These are phyloP conservation scores for Embidobia sp. DNA, from an alignment of 2,888 invertebrate species.

Conservation along the genomic window DNA sequence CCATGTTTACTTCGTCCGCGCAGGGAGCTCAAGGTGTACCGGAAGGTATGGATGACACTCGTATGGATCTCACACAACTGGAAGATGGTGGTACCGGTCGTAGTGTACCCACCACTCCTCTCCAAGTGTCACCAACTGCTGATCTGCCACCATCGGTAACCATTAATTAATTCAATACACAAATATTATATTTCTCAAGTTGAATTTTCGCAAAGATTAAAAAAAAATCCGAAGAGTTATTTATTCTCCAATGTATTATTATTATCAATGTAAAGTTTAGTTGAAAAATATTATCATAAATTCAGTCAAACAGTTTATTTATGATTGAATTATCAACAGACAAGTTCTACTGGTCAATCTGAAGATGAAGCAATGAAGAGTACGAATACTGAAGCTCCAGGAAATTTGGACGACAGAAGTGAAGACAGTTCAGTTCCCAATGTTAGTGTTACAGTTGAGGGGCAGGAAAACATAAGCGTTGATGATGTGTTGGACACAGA, in stretches of 20 bases:
- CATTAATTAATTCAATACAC: constrained; percentile 1
- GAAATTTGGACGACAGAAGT: constrained; percentile 68
- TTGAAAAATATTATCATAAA: no score
- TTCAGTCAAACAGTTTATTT: no score
- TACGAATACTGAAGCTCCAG: constrained; percentile 67
- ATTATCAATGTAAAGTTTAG: no score
- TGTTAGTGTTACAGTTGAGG: constrained; percentile 68
- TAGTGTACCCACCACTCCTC: constrained; percentile 86
- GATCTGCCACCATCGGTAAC: constrained; percentile 76
- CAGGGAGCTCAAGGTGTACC: constrained; percentile 82
- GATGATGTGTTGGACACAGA: constrained; percentile 75
- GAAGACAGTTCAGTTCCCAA: constrained; percentile 73
- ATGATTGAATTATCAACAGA: no score
- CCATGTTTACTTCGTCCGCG: constrained; percentile 72
- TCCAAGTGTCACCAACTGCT: constrained; percentile 84
- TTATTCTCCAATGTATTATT: no score
- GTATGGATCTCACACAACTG: constrained; percentile 87
- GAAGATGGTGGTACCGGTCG: constrained; percentile 85
- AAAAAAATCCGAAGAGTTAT: no score
- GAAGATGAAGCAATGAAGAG: constrained; percentile 76
- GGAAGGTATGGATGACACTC: constrained; percentile 88
- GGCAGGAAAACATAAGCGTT: constrained; percentile 70
- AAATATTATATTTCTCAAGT: no score
- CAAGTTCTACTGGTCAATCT: constrained; percentile 72
- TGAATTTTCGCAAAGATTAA: no score